Conservation (phyloP, 1,140 invertebrate species). For the Drosophila baimaii region DNA sequence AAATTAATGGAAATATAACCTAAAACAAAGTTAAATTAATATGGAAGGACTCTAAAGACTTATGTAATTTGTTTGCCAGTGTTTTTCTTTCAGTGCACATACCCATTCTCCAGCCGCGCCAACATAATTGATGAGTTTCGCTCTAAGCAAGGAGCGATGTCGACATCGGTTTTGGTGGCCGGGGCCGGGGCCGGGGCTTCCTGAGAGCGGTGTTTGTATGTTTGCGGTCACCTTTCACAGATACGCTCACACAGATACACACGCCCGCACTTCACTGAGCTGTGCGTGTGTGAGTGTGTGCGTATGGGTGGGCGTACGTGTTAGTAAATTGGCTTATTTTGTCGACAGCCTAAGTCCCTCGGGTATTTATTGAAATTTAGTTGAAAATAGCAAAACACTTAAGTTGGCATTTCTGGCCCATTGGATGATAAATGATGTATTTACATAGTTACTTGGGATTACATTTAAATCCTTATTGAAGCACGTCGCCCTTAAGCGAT, state of each 20-base stretch:
- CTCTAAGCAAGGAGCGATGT: slow-evolving; percentile 57
- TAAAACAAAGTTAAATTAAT: not conserved
- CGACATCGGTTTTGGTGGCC: slow-evolving; percentile 46
- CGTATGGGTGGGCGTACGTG: slow-evolving; percentile 19
- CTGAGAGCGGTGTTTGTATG: slow-evolving; percentile 56
- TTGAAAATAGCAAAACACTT: slow-evolving; percentile 76
- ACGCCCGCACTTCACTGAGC: slow-evolving; percentile 6
- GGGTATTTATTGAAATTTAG: slow-evolving; percentile 81
- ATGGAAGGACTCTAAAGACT: too few species aligned
- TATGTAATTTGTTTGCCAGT: too few species aligned
- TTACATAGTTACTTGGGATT: slow-evolving; percentile 4
- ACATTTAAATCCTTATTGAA: not conserved
- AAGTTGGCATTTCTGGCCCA: slow-evolving; percentile 53
- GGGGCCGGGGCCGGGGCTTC: slow-evolving; percentile 11
- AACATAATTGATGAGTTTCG: slow-evolving; percentile 80
- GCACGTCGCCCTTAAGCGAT: not conserved
- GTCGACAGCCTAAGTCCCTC: slow-evolving; percentile 74
- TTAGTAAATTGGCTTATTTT: slow-evolving; percentile 78
- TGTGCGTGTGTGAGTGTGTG: slow-evolving; percentile 21
- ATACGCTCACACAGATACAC: slow-evolving; percentile 24
- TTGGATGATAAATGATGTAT: slow-evolving; percentile 36
- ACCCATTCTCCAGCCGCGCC: slow-evolving; percentile 58
- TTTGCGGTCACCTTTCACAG: slow-evolving; percentile 49
- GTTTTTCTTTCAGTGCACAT: not conserved
- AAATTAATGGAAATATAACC: not conserved